Percentiles rank a stretch among this genome's conserved stretches.
phyloP scores from a whole-genome alignment of 23 tunicate genomes.

The Ciona savignyi region DNA sequence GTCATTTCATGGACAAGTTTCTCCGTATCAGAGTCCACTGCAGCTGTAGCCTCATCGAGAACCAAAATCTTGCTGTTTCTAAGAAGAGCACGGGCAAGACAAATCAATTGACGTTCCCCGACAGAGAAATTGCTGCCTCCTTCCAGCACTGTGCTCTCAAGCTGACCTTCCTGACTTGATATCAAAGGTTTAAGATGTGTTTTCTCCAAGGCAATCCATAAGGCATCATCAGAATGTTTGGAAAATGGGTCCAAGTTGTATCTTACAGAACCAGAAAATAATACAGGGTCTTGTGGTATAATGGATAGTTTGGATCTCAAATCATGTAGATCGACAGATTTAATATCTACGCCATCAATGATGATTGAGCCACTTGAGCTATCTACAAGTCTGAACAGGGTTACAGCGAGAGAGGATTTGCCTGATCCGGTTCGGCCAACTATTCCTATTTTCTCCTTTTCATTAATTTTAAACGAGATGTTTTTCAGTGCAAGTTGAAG shows the following conservation, averaged over 20 bases:
- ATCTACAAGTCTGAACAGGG: slow-evolving; percentile 60
- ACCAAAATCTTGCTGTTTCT: slow-evolving; percentile 60
- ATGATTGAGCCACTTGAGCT: slow-evolving; percentile 34
- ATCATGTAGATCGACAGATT: slow-evolving; percentile 12
- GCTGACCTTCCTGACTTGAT: slow-evolving; percentile 24
- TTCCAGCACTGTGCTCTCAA: slow-evolving; percentile 48
- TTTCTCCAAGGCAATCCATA: slow-evolving; percentile 74
- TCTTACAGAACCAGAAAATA: slow-evolving; percentile 71
- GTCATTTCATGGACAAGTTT: slow-evolving; percentile 68
- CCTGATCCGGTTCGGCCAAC: slow-evolving; percentile 96
- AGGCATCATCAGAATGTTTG: slow-evolving; percentile 39
- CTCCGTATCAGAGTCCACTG: slow-evolving; percentile 79
- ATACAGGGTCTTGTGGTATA: slow-evolving; percentile 89
- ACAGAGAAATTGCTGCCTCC: slow-evolving; percentile 76
- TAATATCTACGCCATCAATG: slow-evolving; percentile 56
- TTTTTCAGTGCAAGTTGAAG: slow-evolving; percentile 65
- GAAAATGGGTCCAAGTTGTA: slow-evolving; percentile 80
- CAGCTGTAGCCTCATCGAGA: slow-evolving; percentile 94
- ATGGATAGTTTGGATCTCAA: slow-evolving; percentile 61
- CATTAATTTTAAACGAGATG: slow-evolving; percentile 35
- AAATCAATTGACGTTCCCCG: slow-evolving; percentile 74
- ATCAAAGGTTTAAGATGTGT: slow-evolving; percentile 61
- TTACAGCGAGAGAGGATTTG: slow-evolving; percentile 79
- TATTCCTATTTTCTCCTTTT: slow-evolving; percentile 77
- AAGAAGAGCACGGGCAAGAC: slow-evolving; percentile 72